Conservation (phyloP, 2,888 invertebrate genomes). For the Drosophila ustulata region DNA sequence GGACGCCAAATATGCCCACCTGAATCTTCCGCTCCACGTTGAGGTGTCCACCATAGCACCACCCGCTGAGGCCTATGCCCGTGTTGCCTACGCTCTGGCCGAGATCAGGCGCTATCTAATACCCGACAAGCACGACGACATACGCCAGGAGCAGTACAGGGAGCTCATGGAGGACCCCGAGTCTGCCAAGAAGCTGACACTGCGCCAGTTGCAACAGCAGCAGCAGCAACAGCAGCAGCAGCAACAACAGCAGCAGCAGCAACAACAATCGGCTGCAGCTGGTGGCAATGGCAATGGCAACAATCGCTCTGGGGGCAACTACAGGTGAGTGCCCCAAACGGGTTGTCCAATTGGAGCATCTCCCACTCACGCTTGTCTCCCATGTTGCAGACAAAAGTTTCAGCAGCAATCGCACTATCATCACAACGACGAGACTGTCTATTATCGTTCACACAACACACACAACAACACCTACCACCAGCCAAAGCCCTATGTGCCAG, state of each 20-base stretch:
- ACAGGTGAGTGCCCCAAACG: slow-evolving; percentile 53
- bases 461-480: slow-evolving; percentile 82
- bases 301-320: slow-evolving; percentile 71
- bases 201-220: slow-evolving; percentile 82
- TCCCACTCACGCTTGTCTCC: neutral
- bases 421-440: slow-evolving; percentile 83
- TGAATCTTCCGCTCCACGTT: slow-evolving; percentile 95
- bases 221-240: slow-evolving; percentile 82
- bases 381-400: slow-evolving; percentile 76
- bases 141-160: slow-evolving; percentile 93
- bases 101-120: slow-evolving; percentile 90
- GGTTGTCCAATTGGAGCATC: too few relatives aligned
- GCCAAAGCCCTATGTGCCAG: slow-evolving; percentile 83
- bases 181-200: slow-evolving; percentile 82
- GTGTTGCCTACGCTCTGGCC: slow-evolving; percentile 93
- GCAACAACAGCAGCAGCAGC: slow-evolving; percentile 48
- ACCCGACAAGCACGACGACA: slow-evolving; percentile 90
- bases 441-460: slow-evolving; percentile 83
- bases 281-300: slow-evolving; percentile 64
- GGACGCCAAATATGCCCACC: slow-evolving; percentile 95
- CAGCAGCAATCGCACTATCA: slow-evolving; percentile 83
- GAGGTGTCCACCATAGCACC: slow-evolving; percentile 95
- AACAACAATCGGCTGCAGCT: slow-evolving; percentile 39
- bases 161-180: slow-evolving; percentile 87
- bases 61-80: slow-evolving; percentile 93